Percentiles rank a stretch among this genome's conserved stretches.
Evolutionary conservation across 2,888 invertebrate species (phyloP).

Genomic region (Pilophorus perplexus): DNA sequence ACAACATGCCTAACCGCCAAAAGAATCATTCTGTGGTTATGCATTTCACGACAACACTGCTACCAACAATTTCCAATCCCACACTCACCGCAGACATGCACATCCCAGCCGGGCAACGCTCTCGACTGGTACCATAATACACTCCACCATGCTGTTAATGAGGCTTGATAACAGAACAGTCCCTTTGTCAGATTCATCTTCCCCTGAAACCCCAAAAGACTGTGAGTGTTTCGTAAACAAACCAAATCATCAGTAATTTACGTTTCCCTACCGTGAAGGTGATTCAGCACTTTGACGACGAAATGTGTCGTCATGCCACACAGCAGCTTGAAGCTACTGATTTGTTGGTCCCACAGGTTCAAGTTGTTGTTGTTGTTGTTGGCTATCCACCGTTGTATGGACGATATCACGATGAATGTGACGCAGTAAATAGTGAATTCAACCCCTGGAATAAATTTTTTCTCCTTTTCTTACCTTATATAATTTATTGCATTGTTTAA

Average conservation of each 20-base stretch:
- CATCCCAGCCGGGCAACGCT: conserved; percentile 87
- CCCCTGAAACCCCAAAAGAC: conserved; percentile 46
- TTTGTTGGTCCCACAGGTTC: conserved; percentile 70
- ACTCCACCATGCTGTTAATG: conserved; percentile 82
- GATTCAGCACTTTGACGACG: conserved; percentile 79
- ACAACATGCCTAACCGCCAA: conserved; percentile 65
- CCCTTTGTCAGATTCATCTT: conserved; percentile 49
- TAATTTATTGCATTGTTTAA: no score
- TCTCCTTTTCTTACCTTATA: no score
- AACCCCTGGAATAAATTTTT: conserved; percentile 64
- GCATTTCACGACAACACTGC: no score
- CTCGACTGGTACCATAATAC: conserved; percentile 85
- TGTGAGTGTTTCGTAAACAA: no score
- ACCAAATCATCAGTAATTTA: not conserved
- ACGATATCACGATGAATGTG: conserved; percentile 85
- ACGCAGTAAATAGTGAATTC: conserved; percentile 88
- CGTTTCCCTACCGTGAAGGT: conserved; percentile 63
- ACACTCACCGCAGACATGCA: conserved; percentile 65
- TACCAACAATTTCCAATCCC: not conserved
- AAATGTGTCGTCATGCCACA: conserved; percentile 90
- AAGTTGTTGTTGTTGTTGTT: conserved; percentile 61
- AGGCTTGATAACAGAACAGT: conserved; percentile 83
- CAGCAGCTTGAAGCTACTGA: conserved; percentile 91
- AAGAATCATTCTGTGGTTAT: no score
- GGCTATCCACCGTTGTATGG: conserved; percentile 89